phyloP scores from a whole-genome alignment of 2,888 invertebrate species.

The Gasteruption jaculator region DNA sequence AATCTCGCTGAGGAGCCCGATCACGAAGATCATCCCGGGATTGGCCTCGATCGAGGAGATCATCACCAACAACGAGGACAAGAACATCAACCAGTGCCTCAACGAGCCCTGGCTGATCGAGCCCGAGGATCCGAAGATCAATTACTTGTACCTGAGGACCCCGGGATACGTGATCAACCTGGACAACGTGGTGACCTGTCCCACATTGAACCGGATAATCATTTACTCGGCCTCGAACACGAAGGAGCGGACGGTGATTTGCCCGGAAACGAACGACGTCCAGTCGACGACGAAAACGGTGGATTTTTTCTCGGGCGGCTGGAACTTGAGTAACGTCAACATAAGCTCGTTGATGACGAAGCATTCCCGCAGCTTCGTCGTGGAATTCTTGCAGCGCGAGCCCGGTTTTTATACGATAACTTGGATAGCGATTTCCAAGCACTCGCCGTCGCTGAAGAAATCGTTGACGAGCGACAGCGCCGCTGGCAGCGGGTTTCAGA shows the following conservation, averaged over 20 bases:
- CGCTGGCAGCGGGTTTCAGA: constrained; percentile 34
- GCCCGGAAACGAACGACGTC: constrained; percentile 54
- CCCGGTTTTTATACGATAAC: constrained; percentile 70
- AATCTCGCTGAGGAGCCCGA: constrained; percentile 64
- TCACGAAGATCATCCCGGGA: constrained; percentile 42
- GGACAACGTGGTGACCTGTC: constrained; percentile 55
- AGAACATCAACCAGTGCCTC: constrained; percentile 56
- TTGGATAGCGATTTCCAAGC: constrained; percentile 75
- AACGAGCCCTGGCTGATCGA: constrained; percentile 77
- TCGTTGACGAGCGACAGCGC: constrained; percentile 33
- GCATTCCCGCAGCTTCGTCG: constrained; percentile 67
- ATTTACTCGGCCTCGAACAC: constrained; percentile 69
- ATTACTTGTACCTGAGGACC: constrained; percentile 69
- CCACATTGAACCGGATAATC: constrained; percentile 67
- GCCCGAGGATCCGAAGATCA: constrained; percentile 65
- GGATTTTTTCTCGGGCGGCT: constrained; percentile 70
- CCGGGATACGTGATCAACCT: constrained; percentile 60
- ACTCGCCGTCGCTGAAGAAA: too few relatives aligned
- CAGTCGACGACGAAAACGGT: constrained; percentile 47
- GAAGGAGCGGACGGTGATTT: constrained; percentile 62
- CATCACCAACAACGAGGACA: constrained; percentile 37
- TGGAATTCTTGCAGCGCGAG: constrained; percentile 71
- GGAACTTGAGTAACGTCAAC: constrained; percentile 51
- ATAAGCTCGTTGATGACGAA: constrained; percentile 39
- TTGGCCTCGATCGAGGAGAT: constrained; percentile 35